Base-by-base conservation (phyloP, 2,113 vertebrate species). In the Pelecanoides urinatrix region DNA sequence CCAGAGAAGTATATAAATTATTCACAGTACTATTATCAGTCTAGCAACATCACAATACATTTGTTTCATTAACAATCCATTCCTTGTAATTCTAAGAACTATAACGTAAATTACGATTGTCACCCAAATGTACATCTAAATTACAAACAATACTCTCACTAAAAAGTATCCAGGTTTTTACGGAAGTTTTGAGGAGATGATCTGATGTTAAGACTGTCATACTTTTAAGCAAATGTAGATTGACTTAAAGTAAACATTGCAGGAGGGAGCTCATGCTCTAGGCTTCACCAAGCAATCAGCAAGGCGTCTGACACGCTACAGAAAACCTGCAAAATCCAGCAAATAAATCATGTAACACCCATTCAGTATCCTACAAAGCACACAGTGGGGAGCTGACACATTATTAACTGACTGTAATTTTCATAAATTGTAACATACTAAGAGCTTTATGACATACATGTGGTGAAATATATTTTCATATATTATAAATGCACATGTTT, bases 321-420 rank as follows among this genome's bases (percentile, higher is more conserved):
- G 81, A 97, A 97, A 94, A 81, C 90, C 93, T 96, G 90, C 82
- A 76, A 96, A 97, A 86, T n/a, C 79, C 70, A 90, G 75, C 87
- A 96, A 86, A 92, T 86, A 97, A 96, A 96, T 96, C 87, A 92
- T 93, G 49, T 75, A 97, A 96, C 96, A 92, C 79, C 75, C 86
- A 90, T 96, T 97, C 92, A 94, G 91, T 68, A 93, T 81, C 96
- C 95, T 62, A 84, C 38, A 7, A 95, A 94, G 93, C 88, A 91
- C 76, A 90, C 67, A 86, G 83, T 91, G 70, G 90, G 90, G 66
- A 97, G 86, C 58, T 96, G 77, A 84, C 78, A 81, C 90, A 84
- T 96, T 97, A 94, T 94, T 83, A 96, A 82, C 90, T 94, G 83
- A 89, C 87, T 91, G 88, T 88, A 96, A 94, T 97, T 94, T 96